A percentile compares a stretch with the other conserved stretches of the same genome.
Evolutionary conservation across 2,113 vertebrate species (phyloP).

Genomic region (Phoenicopterus ruber): DNA sequence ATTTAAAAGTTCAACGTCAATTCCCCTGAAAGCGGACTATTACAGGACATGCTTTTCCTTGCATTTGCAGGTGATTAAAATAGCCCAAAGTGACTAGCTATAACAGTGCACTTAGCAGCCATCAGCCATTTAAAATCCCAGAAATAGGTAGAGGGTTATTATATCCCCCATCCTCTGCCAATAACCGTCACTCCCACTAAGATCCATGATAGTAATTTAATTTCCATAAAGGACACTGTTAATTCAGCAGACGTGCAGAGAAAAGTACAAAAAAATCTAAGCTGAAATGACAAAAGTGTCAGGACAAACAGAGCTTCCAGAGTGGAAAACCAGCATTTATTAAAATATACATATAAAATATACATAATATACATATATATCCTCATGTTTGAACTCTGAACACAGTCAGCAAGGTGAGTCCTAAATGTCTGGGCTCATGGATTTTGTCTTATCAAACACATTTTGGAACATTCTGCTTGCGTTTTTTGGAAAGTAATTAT

Average conservation of each 20-base stretch:
- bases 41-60: not conserved
- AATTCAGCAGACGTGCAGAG: not conserved
- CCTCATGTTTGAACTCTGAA: not conserved
- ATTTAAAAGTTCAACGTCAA: not conserved
- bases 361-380: no score
- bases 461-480: not conserved
- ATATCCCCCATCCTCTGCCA: not conserved
- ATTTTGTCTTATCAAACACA: not conserved
- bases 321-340: not conserved
- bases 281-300: not conserved
- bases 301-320: not conserved
- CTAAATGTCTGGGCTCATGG: not conserved
- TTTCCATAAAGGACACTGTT: not conserved
- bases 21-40: not conserved
- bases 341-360: not conserved
- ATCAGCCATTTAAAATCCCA: not conserved
- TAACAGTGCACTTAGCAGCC: not conserved
- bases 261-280: not conserved
- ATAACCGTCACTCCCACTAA: not conserved
- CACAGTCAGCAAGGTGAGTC: not conserved
- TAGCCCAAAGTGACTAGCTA: not conserved
- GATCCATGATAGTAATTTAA: not conserved
- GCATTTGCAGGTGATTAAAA: slow-evolving; percentile 3
- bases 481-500: not conserved
- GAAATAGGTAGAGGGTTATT: not conserved